Conservation (phyloP, 1,140 invertebrate species). For the Trinorchestia longiramus region DNA sequence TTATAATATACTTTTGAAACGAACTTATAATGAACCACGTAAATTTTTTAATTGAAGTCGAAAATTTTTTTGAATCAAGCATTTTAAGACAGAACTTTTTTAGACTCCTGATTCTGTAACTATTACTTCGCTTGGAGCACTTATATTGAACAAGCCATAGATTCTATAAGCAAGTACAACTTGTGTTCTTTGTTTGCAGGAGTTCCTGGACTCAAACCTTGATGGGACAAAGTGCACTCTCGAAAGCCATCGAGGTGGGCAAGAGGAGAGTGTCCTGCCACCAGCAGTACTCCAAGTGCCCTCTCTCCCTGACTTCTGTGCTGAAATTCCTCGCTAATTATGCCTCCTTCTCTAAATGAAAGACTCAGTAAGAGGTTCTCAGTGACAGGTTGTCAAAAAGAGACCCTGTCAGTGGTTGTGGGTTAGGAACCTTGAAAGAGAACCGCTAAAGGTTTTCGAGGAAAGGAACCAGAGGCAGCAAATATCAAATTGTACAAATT, state of each 20-base stretch:
- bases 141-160: too few species aligned
- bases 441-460: background rate
- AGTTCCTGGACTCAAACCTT: constrained; percentile 56
- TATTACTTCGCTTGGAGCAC: background rate
- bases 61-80: background rate
- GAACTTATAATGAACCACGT: too few species aligned
- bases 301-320: constrained; percentile 60
- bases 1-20: too few species aligned
- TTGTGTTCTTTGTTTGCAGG: constrained; percentile 40
- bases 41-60: background rate
- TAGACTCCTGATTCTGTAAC: background rate
- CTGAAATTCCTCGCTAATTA: constrained; percentile 59
- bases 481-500: background rate
- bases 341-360: constrained; percentile 38
- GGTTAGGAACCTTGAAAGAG: background rate
- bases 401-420: background rate
- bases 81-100: background rate
- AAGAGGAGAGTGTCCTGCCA: constrained; percentile 30
- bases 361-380: background rate
- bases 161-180: background rate
- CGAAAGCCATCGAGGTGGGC: constrained; percentile 59
- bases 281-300: constrained; percentile 62
- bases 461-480: background rate
- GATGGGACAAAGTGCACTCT: constrained; percentile 54
- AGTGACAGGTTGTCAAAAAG: background rate